Evolutionary conservation across 2,113 vertebrate species (phyloP).

Genomic region (Scomber colias): DNA sequence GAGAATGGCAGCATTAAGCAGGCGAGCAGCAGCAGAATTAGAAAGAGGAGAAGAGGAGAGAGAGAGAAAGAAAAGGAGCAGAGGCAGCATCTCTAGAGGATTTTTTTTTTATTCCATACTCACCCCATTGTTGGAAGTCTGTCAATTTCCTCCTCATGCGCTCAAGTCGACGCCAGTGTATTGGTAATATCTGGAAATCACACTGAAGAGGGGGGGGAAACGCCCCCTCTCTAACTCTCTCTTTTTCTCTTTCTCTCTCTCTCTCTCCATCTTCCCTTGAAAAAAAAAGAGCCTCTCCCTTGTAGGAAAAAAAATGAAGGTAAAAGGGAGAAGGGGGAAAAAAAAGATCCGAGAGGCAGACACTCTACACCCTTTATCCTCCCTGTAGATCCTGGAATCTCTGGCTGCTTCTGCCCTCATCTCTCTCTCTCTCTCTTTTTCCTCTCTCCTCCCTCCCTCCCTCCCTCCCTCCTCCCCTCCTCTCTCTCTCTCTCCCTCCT

Average conservation of each 20-base stretch:
- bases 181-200: conserved; percentile 79
- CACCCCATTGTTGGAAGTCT: conserved; percentile 80
- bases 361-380: conserved; percentile 73
- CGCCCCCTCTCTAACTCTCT: conserved; percentile 78
- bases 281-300: conserved; percentile 39
- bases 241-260: conserved; percentile 50
- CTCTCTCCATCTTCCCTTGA: neutral
- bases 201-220: conserved; percentile 66
- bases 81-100: conserved; percentile 43
- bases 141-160: conserved; percentile 65
- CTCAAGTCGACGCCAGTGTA: conserved; percentile 67
- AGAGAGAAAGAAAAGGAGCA: neutral
- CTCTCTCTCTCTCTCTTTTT: conserved; percentile 32
- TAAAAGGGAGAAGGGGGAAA: conserved; percentile 20
- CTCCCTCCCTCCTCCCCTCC: conserved; percentile 38
- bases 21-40: neutral
- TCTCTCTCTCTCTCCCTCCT: conserved; percentile 27
- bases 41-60: neutral
- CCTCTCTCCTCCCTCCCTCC: conserved; percentile 21
- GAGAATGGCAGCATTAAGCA: conserved; percentile 10
- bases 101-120: conserved; percentile 61
- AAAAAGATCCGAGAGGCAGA: conserved; percentile 72
- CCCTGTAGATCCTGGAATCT: conserved; percentile 75
- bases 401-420: conserved; percentile 62
- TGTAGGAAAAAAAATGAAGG: conserved; percentile 53